Evolutionary conservation across 2,888 invertebrate species (phyloP), one percentile per base, ranked within the genome.

Genomic region (Drosophila ustulata): DNA sequence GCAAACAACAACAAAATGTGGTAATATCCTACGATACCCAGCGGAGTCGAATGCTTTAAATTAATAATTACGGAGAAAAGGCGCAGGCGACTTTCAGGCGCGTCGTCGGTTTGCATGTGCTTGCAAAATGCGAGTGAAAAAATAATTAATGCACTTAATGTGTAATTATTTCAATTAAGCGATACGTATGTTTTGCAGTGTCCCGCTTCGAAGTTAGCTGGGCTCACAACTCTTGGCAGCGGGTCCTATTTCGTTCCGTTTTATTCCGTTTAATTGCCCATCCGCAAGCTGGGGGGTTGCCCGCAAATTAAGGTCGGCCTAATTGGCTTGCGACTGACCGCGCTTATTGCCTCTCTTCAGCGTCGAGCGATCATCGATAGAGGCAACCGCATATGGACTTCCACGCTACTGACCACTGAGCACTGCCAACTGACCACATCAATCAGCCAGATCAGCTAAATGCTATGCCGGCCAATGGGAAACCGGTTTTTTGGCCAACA

Each of bases 101-200:
- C 64, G 56, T 71, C 68, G 67, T 26, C 26, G 45, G 49, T 57
- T 80, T 89, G 87, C 82, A 79, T 87, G 84, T 61, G 72, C 55
- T 49, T 66, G 78, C 66, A 63, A 69, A 69, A 70, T 51, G 78
- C 71, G 70, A 74, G 59, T 66, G 74, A 61, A 72, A 80, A 85
- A 75, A 82, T 90, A 90, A 90, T 90, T 90, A 91, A 88, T 90
- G 85, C 90, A 89, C 79, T 88, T 90, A 91, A 90, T 90, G 82
- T 90, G 82, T 90, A 90, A 90, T 91, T 90, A 90, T 90, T 90
- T 90, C 90, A 90, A 90, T 90, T 90, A 90, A 90, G 80, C 75
- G 66, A 71, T 80, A 75, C 75, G 66, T 71, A 52, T 61, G 61
- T 66, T 52, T 57, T 37, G 39, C 73, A 34, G 37, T 49, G 49